These are phyloP conservation scores for Phrynosoma platyrhinos DNA, from an alignment of 2,113 vertebrate genomes.

Conservation along the genomic window DNA sequence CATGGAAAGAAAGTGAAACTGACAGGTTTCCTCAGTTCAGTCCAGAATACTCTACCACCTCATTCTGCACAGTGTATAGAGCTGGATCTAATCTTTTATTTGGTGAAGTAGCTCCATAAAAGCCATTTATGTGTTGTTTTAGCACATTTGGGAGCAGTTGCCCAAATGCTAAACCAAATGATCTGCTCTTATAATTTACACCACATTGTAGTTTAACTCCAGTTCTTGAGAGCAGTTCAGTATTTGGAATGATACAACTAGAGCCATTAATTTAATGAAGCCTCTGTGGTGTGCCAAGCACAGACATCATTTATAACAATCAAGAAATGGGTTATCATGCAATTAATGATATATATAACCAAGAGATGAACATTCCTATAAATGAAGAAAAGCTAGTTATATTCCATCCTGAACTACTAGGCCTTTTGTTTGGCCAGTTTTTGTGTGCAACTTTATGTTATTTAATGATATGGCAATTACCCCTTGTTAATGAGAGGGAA, in stretches of 20 bases:
- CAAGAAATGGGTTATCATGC: not conserved
- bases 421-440: not conserved
- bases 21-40: not conserved
- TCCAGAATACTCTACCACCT: not conserved
- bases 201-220: not conserved
- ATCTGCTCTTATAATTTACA: not conserved
- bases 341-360: not conserved
- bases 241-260: not conserved
- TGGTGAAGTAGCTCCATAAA: not conserved
- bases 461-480: not conserved
- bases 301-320: not conserved
- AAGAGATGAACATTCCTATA: not conserved
- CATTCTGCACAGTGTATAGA: not conserved
- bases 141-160: not conserved
- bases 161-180: not conserved
- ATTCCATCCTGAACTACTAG: conserved; percentile 21
- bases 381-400: not conserved
- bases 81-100: not conserved
- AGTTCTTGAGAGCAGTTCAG: not conserved
- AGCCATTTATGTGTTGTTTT: not conserved
- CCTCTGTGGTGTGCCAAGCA: not conserved
- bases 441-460: not conserved
- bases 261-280: conserved; percentile 18
- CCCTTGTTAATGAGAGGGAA: not conserved
- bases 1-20: no score